Conservation (phyloP, 2,888 invertebrate genomes). For the Aethes cnicana region DNA sequence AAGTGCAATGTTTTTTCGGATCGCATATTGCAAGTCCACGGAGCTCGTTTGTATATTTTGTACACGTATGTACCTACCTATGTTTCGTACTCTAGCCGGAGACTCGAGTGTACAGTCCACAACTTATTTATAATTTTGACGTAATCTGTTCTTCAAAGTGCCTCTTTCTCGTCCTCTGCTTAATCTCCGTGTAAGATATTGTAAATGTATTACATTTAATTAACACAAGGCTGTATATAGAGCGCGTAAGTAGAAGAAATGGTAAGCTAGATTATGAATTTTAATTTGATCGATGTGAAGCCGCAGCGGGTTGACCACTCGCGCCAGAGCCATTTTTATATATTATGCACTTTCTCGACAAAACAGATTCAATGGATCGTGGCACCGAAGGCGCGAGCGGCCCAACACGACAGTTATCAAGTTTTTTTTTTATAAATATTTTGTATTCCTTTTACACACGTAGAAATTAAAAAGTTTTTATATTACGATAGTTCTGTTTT, state of each 20-base stretch:
- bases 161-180: constrained; percentile 71
- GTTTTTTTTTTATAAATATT: constrained; percentile 50
- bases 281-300: constrained; percentile 59
- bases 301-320: constrained; percentile 34
- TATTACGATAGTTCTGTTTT: constrained; percentile 58
- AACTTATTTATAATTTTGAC: constrained; percentile 56
- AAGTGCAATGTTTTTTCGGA: constrained; percentile 64
- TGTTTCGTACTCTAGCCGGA: constrained; percentile 43
- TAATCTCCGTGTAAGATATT: constrained; percentile 73
- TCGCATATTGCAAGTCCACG: constrained; percentile 48
- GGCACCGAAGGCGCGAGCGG: constrained; percentile 37
- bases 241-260: constrained; percentile 53
- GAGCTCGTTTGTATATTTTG: constrained; percentile 70
- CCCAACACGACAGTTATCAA: constrained; percentile 54
- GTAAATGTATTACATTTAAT: constrained; percentile 67
- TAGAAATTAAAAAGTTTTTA: constrained; percentile 55
- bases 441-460: constrained; percentile 63
- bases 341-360: no score
- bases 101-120: constrained; percentile 58
- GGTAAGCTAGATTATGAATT: constrained; percentile 52
- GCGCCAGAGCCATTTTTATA: not conserved
- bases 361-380: no score
- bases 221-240: constrained; percentile 69
- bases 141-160: constrained; percentile 72
- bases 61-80: constrained; percentile 45